Percentiles rank a stretch among this genome's conserved stretches.
Evolutionary conservation across 2,113 vertebrate genomes (phyloP).

Genomic region (Laticauda colubrina): DNA sequence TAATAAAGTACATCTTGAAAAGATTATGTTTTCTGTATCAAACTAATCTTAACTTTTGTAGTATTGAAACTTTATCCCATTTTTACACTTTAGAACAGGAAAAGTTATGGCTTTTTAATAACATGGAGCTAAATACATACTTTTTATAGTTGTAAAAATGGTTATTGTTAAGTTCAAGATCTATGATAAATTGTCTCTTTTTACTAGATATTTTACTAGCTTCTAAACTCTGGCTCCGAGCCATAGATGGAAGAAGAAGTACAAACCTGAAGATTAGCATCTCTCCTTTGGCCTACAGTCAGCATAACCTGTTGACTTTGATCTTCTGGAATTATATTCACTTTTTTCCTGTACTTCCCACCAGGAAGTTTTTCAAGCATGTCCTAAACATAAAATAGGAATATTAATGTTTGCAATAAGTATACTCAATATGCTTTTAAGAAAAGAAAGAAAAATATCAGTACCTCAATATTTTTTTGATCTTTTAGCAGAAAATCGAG

Average conservation of each 20-base stretch:
- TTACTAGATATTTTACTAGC: neutral
- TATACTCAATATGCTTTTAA: neutral
- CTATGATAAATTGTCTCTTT: neutral
- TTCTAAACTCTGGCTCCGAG: neutral
- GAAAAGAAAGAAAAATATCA: neutral
- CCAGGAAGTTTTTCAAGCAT: conserved; percentile 75
- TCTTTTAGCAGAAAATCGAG: conserved; percentile 79
- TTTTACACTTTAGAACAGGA: neutral
- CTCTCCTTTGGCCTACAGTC: conserved; percentile 19
- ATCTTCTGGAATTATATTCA: conserved; percentile 49
- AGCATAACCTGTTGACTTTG: conserved; percentile 31
- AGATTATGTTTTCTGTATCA: neutral
- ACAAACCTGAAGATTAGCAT: conserved; percentile 51
- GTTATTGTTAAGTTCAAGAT: neutral
- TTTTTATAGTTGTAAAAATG: neutral
- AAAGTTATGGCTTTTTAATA: neutral
- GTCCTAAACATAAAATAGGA: conserved; percentile 47
- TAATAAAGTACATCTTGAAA: neutral
- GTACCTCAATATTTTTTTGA: conserved; percentile 73
- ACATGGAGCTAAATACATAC: neutral
- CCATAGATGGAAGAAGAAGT: conserved; percentile 20
- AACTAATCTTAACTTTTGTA: neutral
- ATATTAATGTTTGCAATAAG: neutral
- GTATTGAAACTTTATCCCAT: neutral
- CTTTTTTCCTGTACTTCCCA: conserved; percentile 61